A percentile compares a stretch with the other conserved stretches of the same genome.
phyloP scores from a whole-genome alignment of 2,888 invertebrate genomes.

The Drosophila niveifrons region DNA sequence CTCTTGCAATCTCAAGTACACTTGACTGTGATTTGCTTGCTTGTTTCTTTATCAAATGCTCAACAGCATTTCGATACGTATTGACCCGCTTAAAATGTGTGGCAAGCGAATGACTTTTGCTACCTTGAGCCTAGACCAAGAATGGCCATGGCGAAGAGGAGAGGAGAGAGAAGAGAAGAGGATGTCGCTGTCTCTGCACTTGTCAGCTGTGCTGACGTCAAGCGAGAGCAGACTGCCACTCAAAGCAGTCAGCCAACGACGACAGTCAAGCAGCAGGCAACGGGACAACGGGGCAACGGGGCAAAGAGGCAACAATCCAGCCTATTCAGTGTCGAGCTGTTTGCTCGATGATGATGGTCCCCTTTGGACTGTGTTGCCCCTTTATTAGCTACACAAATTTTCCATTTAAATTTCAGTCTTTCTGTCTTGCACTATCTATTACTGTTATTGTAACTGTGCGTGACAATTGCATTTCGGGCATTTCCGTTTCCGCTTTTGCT shows the following conservation, averaged over 20 bases:
- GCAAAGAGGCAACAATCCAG: constrained; percentile 34
- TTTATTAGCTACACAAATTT: constrained; percentile 65
- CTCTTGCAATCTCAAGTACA: background rate
- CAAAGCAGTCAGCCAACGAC: constrained; percentile 9
- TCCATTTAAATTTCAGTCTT: constrained; percentile 65
- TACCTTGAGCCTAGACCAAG: constrained; percentile 25
- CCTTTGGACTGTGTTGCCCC: constrained; percentile 21
- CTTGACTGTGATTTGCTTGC: background rate
- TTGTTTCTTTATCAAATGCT: background rate
- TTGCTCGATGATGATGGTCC: background rate
- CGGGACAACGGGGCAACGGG: no score
- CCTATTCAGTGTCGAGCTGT: constrained; percentile 59
- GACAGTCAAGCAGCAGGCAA: background rate
- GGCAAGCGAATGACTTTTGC: constrained; percentile 21
- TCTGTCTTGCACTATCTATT: constrained; percentile 8
- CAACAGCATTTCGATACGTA: background rate
- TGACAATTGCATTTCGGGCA: constrained; percentile 69
- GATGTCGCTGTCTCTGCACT: constrained; percentile 21
- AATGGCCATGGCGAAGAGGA: background rate
- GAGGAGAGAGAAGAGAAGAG: background rate
- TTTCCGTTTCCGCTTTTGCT: constrained; percentile 51
- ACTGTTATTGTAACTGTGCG: constrained; percentile 25
- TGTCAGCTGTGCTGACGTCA: constrained; percentile 42
- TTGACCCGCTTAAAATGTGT: constrained; percentile 14
- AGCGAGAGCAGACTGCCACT: constrained; percentile 14